Conservation (phyloP, 2,797 vertebrate genomes). For the Tachyglossus aculeatus region DNA sequence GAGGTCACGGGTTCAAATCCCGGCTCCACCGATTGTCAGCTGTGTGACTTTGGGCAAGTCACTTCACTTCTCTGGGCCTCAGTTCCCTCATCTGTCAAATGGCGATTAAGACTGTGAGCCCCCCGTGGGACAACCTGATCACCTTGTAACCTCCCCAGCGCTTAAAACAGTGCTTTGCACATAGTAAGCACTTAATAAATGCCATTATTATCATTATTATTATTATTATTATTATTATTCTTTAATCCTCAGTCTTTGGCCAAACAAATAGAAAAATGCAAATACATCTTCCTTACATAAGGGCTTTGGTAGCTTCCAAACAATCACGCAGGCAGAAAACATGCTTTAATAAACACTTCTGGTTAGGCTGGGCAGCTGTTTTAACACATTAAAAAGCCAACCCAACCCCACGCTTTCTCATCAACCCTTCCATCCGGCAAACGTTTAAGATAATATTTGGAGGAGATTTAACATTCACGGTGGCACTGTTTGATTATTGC, state of each 20-base stretch:
- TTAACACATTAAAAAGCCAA: slow-evolving; percentile 45
- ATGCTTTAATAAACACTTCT: slow-evolving; percentile 43
- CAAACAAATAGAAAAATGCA: slow-evolving; percentile 59
- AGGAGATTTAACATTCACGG: slow-evolving; percentile 64
- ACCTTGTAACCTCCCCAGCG: too few species aligned
- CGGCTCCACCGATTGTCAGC: too few species aligned
- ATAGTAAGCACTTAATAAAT: too few species aligned
- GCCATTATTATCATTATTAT: too few species aligned
- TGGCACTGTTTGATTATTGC: slow-evolving; percentile 67
- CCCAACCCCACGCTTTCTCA: slow-evolving; percentile 29
- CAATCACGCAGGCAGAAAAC: slow-evolving; percentile 30
- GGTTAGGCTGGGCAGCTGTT: slow-evolving; percentile 21
- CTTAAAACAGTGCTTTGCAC: too few species aligned
- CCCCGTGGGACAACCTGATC: too few species aligned
- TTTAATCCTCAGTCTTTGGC: slow-evolving; percentile 44
- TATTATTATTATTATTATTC: neutral
- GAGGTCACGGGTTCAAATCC: too few species aligned
- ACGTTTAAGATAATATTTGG: slow-evolving; percentile 68
- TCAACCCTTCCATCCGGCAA: slow-evolving; percentile 48
- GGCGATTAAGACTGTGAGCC: too few species aligned
- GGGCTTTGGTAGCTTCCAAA: slow-evolving; percentile 46
- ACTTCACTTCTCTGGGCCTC: too few species aligned
- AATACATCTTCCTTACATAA: slow-evolving; percentile 43
- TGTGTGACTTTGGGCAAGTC: too few species aligned
- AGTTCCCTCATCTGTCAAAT: too few species aligned